These are phyloP conservation scores for Hydrochoerus hydrochaeris DNA, from an alignment of 2,113 vertebrate species.

Conservation along the genomic window DNA sequence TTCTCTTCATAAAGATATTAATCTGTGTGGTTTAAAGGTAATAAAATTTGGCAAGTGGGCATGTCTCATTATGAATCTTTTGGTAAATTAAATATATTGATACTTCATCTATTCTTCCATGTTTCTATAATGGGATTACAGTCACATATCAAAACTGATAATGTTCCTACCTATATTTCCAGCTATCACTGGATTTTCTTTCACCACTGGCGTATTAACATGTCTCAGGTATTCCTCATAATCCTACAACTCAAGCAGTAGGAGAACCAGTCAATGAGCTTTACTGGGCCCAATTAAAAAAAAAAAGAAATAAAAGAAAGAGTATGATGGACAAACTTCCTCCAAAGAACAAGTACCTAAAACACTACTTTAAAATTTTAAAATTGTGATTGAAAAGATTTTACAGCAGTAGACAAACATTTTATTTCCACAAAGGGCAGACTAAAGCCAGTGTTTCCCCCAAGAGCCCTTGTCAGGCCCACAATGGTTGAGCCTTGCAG, in stretches of 20 bases:
- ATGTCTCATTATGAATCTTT: background rate
- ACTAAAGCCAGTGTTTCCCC: background rate
- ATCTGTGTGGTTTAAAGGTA: background rate
- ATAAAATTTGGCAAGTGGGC: background rate
- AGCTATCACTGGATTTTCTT: background rate
- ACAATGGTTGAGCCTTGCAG: background rate
- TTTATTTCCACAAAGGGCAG: background rate
- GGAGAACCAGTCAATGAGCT: background rate
- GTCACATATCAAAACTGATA: background rate
- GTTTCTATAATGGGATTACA: background rate
- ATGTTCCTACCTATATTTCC: background rate
- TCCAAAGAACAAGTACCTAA: background rate
- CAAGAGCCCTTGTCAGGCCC: background rate
- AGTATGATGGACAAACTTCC: background rate
- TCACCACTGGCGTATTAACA: background rate
- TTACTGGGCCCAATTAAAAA: background rate
- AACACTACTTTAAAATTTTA: background rate
- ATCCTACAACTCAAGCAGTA: background rate
- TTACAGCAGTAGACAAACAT: background rate
- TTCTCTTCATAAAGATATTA: background rate
- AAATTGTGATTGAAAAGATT: background rate
- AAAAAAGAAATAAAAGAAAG: background rate
- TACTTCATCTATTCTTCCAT: background rate
- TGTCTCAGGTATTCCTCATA: background rate
- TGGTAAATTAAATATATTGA: background rate